A percentile compares a stretch with the other conserved stretches of the same genome.
These are phyloP conservation scores for Plumapathes pennacea DNA, from an alignment of 92 coral and sea anemone genomes.

Conservation along the genomic window DNA sequence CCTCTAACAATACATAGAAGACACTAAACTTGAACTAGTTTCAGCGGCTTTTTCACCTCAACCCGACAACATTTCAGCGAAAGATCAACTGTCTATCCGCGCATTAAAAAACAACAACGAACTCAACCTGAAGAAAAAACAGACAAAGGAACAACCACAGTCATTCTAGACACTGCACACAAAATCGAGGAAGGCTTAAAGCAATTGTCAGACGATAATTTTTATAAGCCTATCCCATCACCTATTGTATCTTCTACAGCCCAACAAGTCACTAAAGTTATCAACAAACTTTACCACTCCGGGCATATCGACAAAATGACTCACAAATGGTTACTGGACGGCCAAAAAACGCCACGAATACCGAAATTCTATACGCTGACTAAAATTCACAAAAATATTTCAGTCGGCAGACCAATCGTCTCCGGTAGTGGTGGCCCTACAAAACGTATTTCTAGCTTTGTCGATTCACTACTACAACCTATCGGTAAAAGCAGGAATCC, in stretches of 20 bases:
- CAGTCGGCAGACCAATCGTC: conserved; percentile 26
- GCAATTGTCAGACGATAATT: conserved; percentile 8
- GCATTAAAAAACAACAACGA: conserved; percentile 3
- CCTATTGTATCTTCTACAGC: conserved; percentile 33
- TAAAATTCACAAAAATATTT: conserved; percentile 40
- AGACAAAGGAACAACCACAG: conserved; percentile 38
- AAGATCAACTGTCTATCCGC: conserved; percentile 19
- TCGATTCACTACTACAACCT: conserved; percentile 47
- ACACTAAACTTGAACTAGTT: conserved; percentile 19
- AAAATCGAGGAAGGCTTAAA: conserved; percentile 16
- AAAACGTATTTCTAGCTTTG: conserved; percentile 30
- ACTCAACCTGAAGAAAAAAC: conserved; percentile 23
- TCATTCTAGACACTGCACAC: conserved; percentile 1
- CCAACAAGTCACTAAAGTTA: conserved; percentile 8
- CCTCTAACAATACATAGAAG: conserved; percentile 21
- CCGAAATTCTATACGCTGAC: conserved; percentile 55
- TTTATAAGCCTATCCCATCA: conserved; percentile 23
- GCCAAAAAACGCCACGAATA: conserved; percentile 27
- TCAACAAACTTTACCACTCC: conserved; percentile 3
- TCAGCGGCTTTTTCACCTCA: background rate
- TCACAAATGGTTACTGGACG: conserved; percentile 9
- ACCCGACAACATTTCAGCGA: conserved; percentile 20
- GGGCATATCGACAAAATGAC: conserved; percentile 33
- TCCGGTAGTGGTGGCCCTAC: conserved; percentile 21
- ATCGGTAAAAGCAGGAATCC: conserved; percentile 39